These are phyloP conservation scores for Campoplex nolae DNA, from an alignment of 2,888 invertebrate genomes.

Conservation along the genomic window DNA sequence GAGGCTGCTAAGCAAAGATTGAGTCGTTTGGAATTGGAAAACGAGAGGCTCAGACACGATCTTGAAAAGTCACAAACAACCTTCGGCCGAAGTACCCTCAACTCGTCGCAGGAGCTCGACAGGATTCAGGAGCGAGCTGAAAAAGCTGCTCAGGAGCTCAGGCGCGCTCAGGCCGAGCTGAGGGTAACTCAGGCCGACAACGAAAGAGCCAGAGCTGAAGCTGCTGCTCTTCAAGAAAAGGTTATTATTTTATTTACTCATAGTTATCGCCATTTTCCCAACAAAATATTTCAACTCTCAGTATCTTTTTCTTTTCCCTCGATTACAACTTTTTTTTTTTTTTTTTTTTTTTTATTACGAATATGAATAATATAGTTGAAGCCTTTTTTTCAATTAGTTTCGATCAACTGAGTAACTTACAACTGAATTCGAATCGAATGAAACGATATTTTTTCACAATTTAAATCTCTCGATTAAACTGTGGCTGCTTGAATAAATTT, in stretches of 20 bases:
- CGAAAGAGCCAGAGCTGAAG: slow-evolving; percentile 93
- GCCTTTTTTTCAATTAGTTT: neutral
- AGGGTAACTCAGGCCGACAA: slow-evolving; percentile 96
- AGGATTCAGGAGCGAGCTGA: slow-evolving; percentile 94
- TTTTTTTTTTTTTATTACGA: too few relatives aligned
- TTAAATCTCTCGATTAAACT: neutral
- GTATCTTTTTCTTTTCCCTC: neutral
- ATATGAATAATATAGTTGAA: too few relatives aligned
- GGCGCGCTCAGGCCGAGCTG: slow-evolving; percentile 95
- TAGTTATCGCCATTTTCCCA: neutral
- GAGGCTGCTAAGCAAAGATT: slow-evolving; percentile 93
- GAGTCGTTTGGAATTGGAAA: slow-evolving; percentile 94
- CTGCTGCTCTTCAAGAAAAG: slow-evolving; percentile 95
- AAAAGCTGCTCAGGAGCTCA: slow-evolving; percentile 92
- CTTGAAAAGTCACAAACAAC: slow-evolving; percentile 93
- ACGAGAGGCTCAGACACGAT: slow-evolving; percentile 94
- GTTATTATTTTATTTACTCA: slow-evolving; percentile 71
- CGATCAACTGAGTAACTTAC: neutral
- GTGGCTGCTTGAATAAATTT: neutral
- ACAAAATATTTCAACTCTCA: neutral
- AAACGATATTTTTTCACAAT: neutral
- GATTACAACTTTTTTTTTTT: neutral
- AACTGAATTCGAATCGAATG: neutral
- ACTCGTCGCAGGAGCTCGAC: slow-evolving; percentile 93
- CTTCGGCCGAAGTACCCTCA: slow-evolving; percentile 92